Percentiles rank a stretch among this genome's conserved stretches.
Conservation (phyloP, 2,888 invertebrate genomes). For the Ochropleura plecta region DNA sequence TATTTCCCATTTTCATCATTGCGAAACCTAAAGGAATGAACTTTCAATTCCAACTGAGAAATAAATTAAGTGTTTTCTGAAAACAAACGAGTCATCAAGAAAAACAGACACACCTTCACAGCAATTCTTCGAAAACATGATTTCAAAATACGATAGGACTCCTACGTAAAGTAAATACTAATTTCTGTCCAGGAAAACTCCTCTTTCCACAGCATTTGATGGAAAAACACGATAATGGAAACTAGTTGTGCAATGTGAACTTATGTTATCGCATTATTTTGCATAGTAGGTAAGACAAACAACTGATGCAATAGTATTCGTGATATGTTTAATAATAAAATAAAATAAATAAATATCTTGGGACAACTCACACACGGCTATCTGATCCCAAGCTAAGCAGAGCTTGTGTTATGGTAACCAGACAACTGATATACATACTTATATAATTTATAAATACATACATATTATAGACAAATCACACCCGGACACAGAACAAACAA, state of each 20-base stretch:
- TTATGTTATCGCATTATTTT: slow-evolving; percentile 23
- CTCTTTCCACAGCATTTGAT: background rate
- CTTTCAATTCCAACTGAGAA: background rate
- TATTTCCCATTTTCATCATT: background rate
- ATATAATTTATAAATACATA: too few species aligned
- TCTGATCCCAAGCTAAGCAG: too few species aligned
- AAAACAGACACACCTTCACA: background rate
- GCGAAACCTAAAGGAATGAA: background rate
- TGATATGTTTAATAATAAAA: slow-evolving; percentile 6
- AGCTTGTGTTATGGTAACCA: too few species aligned
- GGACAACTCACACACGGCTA: too few species aligned
- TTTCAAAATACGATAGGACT: slow-evolving; percentile 13
- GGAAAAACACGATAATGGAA: slow-evolving; percentile 48
- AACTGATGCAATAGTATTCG: slow-evolving; percentile 36
- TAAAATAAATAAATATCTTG: too few species aligned
- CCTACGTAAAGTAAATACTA: slow-evolving; percentile 19
- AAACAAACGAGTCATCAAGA: background rate
- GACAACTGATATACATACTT: too few species aligned
- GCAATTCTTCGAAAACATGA: slow-evolving; percentile 23
- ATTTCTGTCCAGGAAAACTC: slow-evolving; percentile 30
- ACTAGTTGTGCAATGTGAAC: slow-evolving; percentile 23
- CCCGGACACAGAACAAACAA: too few species aligned
- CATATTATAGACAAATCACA: too few species aligned
- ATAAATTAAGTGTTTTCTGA: background rate
- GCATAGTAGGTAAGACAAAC: slow-evolving; percentile 11